A percentile compares a stretch with the other conserved stretches of the same genome.
phyloP scores from a whole-genome alignment of 2,113 vertebrate species.

The Sapayoa aenigma region DNA sequence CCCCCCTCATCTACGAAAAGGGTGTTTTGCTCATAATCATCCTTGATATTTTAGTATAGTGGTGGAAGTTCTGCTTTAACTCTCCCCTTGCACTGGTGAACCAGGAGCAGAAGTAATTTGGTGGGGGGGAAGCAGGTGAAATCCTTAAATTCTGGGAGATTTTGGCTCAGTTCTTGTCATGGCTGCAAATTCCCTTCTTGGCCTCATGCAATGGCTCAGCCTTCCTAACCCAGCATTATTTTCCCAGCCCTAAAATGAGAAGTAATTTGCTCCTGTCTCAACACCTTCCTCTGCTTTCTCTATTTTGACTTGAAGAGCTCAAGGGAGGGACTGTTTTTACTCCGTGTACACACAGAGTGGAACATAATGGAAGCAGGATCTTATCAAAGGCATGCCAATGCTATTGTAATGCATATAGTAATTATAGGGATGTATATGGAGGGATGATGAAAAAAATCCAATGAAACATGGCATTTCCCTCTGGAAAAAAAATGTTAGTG shows the following conservation, averaged over 20 bases:
- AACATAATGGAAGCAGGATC: background rate
- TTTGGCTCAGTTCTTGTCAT: fast-evolving
- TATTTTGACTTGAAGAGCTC: constrained; percentile 50
- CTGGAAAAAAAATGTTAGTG: constrained; percentile 1
- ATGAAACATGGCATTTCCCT: constrained; percentile 48
- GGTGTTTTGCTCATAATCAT: fast-evolving
- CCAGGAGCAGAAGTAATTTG: fast-evolving
- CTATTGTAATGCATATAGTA: constrained; percentile 38
- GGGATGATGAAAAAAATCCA: background rate
- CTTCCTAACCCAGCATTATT: background rate
- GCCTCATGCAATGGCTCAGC: background rate
- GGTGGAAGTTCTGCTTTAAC: background rate
- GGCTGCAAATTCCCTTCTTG: background rate
- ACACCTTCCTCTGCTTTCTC: constrained; percentile 7
- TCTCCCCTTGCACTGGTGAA: fast-evolving
- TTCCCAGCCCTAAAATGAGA: background rate
- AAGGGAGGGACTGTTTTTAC: constrained; percentile 38
- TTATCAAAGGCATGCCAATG: background rate
- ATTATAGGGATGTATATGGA: constrained; percentile 25
- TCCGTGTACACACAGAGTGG: background rate
- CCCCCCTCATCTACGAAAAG: background rate
- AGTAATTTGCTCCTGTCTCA: constrained; percentile 52
- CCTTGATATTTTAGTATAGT: fast-evolving
- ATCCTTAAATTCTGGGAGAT: background rate
- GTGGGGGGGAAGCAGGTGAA: background rate